Evolutionary conservation across 1,140 invertebrate species (phyloP), one percentile per base, ranked within the genome.

Genomic region (Ceratina japonica): DNA sequence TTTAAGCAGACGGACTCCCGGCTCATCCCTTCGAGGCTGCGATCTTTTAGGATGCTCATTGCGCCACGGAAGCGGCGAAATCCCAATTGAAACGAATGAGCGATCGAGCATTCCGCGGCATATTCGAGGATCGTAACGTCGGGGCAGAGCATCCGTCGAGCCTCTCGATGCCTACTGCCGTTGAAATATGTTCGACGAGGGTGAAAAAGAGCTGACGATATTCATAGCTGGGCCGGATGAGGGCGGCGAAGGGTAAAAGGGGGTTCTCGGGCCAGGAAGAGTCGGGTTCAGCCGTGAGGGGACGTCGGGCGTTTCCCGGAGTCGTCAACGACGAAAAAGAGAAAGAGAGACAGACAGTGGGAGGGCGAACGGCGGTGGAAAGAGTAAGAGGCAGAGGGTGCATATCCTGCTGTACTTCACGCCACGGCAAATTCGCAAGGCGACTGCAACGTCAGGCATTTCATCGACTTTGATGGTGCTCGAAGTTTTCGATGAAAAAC

Each of bases 141-240:
- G 31, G 75, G 49, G 49, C 49, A 20, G 80, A 72, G 61, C 83
- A 85, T 85, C 80, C 77, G 69, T 79, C 84, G 80, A 77, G 70
- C 72, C 80, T 75, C 85, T 87, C 77, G 62, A 78, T 68, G 80
- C 80, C 75, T 86, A 85, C 86, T 84, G 81, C 68, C 79, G 84
- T 81, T 86, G 84, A 87, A 86, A 88, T 87, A 82, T 88, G 87
- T 88, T 87, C 85, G 87, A 88, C 84, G 80, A 82, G 86, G 87
- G 86, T 87, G 84, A 88, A 89, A 89, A 88, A 89, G 84, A 85
- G 86, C 86, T 87, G 83, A 89, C 84, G 84, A 88, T 89, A 88
- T 88, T 87, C 83, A 88, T 87, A 87, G 76, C 79, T 44, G 22
- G 78, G 65, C 81, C 59, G 66, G 61, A 56, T n/a, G 70, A 52